Base-by-base conservation (phyloP, 2,888 invertebrate species). In the Drosophila kuntzei region DNA sequence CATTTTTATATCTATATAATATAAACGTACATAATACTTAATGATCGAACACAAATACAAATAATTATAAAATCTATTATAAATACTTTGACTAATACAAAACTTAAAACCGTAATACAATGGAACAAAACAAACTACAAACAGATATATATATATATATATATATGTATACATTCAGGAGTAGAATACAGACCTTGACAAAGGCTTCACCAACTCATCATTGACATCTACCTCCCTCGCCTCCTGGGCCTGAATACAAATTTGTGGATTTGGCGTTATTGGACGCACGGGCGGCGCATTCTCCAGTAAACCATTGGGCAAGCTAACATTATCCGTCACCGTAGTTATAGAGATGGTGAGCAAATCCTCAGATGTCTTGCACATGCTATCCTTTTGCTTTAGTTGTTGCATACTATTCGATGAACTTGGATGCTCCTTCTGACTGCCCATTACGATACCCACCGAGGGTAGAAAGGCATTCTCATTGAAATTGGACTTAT, bases 391-490 rank as follows among this genome's bases (percentile, higher is more conserved):
- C 77, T 93, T 93, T 50, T 92, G 90, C 70, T 91, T 91, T 44
- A 93, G 74, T 9, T 89, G 91, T 80, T 85, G 88, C 54, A 91
- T 76, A 3, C 72, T 76, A 16, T 76, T 67, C 16, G 87, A 75
- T 0, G 79, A 71, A 3, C 66, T 69, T n/a, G 76, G 75, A 47
- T 77, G 76, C 55, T 76, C 89, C 36, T 86, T 89, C 44, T 89
- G 90, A 22, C 89, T 87, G 34, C 91, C 91, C 93, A 95, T 94
- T 0, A 95, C 94, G 67, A 95, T 95, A n/a, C 95, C 94, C 50
- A 95, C 94, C 68, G 94, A 94, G 0, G 96, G 95, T 16, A 95
- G 90, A 78, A 95, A 95, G 6, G 94, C 93, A 62, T 94, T 92
- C 74, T 92, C 92, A 16, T 91, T 90, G 89, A 90, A 92, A 25